phyloP scores from a whole-genome alignment of 2,888 invertebrate species.

The Iphiclides podalirius region DNA sequence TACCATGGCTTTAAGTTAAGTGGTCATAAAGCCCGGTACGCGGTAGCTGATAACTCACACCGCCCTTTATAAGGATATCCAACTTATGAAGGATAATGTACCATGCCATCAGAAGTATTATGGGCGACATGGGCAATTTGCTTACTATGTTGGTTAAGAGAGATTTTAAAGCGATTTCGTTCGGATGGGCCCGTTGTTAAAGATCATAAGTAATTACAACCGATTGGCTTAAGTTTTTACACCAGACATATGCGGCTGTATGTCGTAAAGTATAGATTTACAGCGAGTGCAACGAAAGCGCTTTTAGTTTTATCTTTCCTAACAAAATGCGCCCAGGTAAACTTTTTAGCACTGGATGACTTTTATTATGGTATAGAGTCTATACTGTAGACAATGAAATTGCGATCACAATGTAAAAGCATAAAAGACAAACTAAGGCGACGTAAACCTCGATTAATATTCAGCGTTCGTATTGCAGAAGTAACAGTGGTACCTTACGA shows the following conservation, averaged over 20 bases:
- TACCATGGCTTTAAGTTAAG: constrained; percentile 43
- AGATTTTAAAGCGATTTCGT: constrained; percentile 34
- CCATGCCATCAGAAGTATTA: constrained; percentile 58
- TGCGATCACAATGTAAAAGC: no score
- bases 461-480: no score
- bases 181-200: constrained; percentile 26
- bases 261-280: constrained; percentile 5
- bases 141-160: constrained; percentile 59
- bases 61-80: constrained; percentile 52
- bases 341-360: no score
- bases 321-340: no score
- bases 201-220: constrained; percentile 8
- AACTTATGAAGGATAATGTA: constrained; percentile 68
- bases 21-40: constrained; percentile 54
- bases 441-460: no score
- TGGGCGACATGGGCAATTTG: constrained; percentile 46
- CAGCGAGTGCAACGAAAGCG: not conserved
- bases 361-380: not conserved
- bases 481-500: no score
- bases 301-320: no score
- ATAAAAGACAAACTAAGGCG: no score
- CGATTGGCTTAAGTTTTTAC: constrained; percentile 3
- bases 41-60: constrained; percentile 54
- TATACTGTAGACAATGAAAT: no score
- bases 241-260: not conserved